These are phyloP conservation scores for Petrolisthes cinctipes DNA, from an alignment of 2,888 invertebrate species.

Conservation along the genomic window DNA sequence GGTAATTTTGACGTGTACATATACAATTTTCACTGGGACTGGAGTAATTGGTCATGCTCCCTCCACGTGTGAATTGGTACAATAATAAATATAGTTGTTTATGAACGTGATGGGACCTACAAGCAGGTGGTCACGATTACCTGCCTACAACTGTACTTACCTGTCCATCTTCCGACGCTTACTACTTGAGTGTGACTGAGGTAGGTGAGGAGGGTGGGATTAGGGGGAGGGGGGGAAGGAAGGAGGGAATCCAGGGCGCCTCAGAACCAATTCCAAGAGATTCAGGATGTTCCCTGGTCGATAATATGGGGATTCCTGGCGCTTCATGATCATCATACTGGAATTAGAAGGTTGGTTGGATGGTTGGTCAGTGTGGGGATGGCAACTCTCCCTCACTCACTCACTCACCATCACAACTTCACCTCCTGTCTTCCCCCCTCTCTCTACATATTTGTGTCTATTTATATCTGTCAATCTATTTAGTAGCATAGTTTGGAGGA, in stretches of 20 bases:
- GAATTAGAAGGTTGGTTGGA: constrained; percentile 4
- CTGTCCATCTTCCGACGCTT: not conserved
- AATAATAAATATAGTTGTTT: too few species aligned
- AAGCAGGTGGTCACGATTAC: not conserved
- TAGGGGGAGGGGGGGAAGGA: not conserved
- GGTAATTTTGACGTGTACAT: too few species aligned
- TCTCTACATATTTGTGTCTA: not conserved
- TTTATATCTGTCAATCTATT: not conserved
- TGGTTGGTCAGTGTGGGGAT: not conserved
- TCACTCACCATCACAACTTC: too few species aligned
- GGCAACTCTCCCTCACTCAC: too few species aligned
- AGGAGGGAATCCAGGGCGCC: not conserved
- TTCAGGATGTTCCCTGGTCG: constrained; percentile 13
- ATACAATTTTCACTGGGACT: too few species aligned
- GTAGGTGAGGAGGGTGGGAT: not conserved
- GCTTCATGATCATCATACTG: constrained; percentile 12
- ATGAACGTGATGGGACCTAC: too few species aligned
- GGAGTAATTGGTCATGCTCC: too few species aligned
- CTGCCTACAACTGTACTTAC: not conserved
- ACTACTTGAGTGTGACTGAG: not conserved
- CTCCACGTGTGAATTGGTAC: too few species aligned
- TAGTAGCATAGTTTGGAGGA: too few species aligned
- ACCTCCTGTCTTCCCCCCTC: not conserved
- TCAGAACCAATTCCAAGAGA: constrained; percentile 33
- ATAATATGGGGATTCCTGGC: constrained; percentile 36